Evolutionary conservation across 2,797 vertebrate genomes (phyloP), one percentile per base, ranked within the genome.

Genomic region (Alca torda): DNA sequence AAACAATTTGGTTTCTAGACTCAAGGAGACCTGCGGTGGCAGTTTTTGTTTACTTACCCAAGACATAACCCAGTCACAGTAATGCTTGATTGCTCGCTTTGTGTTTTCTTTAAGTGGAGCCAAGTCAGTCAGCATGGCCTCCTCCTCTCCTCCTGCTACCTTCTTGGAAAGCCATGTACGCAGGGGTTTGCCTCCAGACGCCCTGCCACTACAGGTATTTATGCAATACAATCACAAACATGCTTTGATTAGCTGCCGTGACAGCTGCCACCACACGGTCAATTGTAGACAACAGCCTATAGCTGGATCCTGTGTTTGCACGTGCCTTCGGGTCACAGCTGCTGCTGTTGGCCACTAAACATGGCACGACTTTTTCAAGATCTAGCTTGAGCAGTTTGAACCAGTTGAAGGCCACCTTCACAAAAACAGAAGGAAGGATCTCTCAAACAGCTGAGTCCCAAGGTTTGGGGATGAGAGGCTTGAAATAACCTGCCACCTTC

Each of bases 51-150:
- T 46, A 46, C 63, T 80, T 80, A 80, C 51, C 63, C 37, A 56
- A 46, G 77, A 37, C 10, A 37, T 25, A 46, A 46, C 41, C 41
- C 63, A 67, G 77, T 56, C 63, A 67, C n/a, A 67, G 19, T 31
- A 46, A 25, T 16, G 13, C 25, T 43, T 45, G 39, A 33, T 45
- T 35, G 25, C n/a, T 80, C 4, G 1, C 77, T 67, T 80, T 26
- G 37, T 5, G 0, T 3, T 13, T 56, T 80, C 26, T 6, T 37
- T 41, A 31, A 5, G 10, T 16, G 10, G 8, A 67, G 25, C 13
- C 3, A 25, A 8, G 28, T 31, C 33, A 46, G 63, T 16, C 51
- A 45, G 63, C 4, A 4, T 20, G 21, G 26, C 51, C 20, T 14
- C 25, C 63, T 56, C 56, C 8, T 31, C n/a, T 67, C n/a, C 33